phyloP scores from a whole-genome alignment of 2,797 vertebrate genomes.

The Typhlichthys subterraneus region DNA sequence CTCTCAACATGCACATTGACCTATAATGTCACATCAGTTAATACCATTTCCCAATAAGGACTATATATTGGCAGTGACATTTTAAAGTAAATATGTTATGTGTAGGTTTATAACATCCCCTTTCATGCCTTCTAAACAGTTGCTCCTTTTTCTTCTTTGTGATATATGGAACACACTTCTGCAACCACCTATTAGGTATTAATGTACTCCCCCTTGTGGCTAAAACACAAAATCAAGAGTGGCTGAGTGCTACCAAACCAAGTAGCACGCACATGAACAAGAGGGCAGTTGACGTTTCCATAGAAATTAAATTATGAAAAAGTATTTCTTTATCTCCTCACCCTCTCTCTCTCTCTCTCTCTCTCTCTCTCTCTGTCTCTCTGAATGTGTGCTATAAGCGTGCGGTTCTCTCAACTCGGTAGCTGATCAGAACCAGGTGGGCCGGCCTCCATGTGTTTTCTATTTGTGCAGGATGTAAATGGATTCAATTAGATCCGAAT shows the following conservation, averaged over 20 bases:
- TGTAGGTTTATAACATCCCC: not conserved
- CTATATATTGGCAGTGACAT: not conserved
- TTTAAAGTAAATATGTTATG: not conserved
- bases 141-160: not conserved
- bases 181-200: slow-evolving; percentile 17
- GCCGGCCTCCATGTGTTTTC: slow-evolving; percentile 76
- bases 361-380: slow-evolving; percentile 44
- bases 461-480: slow-evolving; percentile 80
- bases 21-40: not conserved
- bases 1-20: not conserved
- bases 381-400: slow-evolving; percentile 56
- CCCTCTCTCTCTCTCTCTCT: slow-evolving; percentile 21
- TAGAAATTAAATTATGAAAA: not conserved
- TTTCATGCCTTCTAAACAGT: slow-evolving; percentile 7
- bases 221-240: slow-evolving; percentile 25
- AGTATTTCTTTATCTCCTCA: slow-evolving; percentile 25
- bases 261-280: not conserved
- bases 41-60: slow-evolving; percentile 5
- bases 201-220: slow-evolving; percentile 73
- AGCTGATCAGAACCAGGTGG: slow-evolving; percentile 84
- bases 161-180: slow-evolving; percentile 6
- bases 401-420: slow-evolving; percentile 70
- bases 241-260: slow-evolving; percentile 13
- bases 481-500: slow-evolving; percentile 82
- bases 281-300: not conserved